Conservation (phyloP, 2,113 vertebrate genomes). For the Neotoma lepida region DNA sequence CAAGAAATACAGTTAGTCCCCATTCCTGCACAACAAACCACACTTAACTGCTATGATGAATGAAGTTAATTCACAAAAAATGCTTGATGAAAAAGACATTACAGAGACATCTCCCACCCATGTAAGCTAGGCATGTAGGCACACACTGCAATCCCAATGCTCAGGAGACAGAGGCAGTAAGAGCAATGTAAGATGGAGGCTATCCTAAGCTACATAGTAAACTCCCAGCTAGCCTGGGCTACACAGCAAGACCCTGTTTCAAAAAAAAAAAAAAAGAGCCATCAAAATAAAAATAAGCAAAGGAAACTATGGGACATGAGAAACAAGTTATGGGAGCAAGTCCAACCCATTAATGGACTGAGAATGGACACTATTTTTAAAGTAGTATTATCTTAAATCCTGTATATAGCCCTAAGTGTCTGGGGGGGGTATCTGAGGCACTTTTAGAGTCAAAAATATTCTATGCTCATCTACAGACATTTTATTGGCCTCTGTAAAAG, state of each 20-base stretch:
- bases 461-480: slow-evolving; percentile 40
- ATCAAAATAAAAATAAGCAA: not conserved
- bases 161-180: not conserved
- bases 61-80: not conserved
- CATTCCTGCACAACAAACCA: not conserved
- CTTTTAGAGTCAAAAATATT: not conserved
- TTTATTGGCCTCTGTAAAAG: not conserved
- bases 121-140: too few species aligned
- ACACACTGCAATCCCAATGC: not conserved
- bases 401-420: not conserved
- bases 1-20: not conserved
- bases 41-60: not conserved
- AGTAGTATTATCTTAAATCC: not conserved
- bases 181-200: not conserved
- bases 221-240: not conserved
- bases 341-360: not conserved
- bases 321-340: not conserved
- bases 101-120: not conserved
- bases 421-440: not conserved
- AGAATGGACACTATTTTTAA: not conserved
- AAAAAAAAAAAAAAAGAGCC: not conserved
- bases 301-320: not conserved
- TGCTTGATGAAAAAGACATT: not conserved
- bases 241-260: not conserved
- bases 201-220: not conserved